Evolutionary conservation across 1,140 invertebrate genomes (phyloP), one percentile per base, ranked within the genome.

Genomic region (Trichoplusia ni): DNA sequence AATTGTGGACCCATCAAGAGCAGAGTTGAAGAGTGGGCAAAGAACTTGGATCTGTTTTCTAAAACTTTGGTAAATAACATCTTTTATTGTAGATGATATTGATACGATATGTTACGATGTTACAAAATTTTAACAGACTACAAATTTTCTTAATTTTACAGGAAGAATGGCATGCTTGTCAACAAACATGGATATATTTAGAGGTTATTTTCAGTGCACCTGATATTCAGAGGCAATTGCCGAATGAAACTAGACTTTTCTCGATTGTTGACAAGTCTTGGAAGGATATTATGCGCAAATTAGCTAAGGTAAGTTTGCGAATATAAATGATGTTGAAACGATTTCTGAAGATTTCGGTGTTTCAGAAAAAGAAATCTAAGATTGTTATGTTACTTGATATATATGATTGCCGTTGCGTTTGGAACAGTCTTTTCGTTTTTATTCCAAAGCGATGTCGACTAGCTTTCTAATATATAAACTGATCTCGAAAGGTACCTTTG

Each of bases 161-260:
- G 96, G 96, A 97, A 81, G 95, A 95, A 80, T 97, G 96, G 96
- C 92, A 94, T 74, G 92, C 92, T 27, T 97, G 96, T 71, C 96
- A 97, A 80, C 94, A 95, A 71, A 95, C 95, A 37, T 98, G 96
- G 96, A 91, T 97, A 2, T 97, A 98, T 74, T 86, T 97, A 38
- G 95, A 97, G 81, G 95, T 96, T 3, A 97, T 98, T 73, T 98
- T 98, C 82, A 94, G 94, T n/a, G 96, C 96, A 0, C 95, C 96
- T 0, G 96, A 97, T 75, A 97, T 98, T 67, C 96, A 97, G 76
- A 90, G 96, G 16, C 96, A 98, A 81, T 79, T 98, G 38, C 96
- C 97, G 0, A 93, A 94, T 38, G 97, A 98, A 84, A 94, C 96
- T 0, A 95, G 95, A 78, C 93, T 97, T 74, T 98, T 98, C 79